Evolutionary conservation across 2,888 invertebrate species (phyloP).

Genomic region (Macrosoma leucophasiata): DNA sequence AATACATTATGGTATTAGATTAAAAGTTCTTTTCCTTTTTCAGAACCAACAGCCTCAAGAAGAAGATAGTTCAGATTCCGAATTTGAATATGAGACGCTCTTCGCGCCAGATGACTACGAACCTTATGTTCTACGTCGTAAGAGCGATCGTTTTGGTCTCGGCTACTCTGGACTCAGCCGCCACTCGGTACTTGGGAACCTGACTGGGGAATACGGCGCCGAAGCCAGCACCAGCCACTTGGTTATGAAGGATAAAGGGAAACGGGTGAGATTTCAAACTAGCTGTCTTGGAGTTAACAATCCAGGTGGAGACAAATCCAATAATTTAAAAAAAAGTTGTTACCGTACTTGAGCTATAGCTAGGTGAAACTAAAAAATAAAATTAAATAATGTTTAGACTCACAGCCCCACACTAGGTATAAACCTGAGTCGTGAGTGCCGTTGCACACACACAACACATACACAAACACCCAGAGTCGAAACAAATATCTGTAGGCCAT

Average conservation of each 20-base stretch:
- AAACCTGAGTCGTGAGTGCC: too few species aligned
- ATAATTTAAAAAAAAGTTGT: too few species aligned
- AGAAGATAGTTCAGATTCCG: conserved; percentile 54
- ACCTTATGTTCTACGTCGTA: conserved; percentile 81
- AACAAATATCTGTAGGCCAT: too few species aligned
- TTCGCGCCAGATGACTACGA: conserved; percentile 90
- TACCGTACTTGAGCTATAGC: too few species aligned
- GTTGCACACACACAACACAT: too few species aligned
- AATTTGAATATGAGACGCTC: conserved; percentile 75
- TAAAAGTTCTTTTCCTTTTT: conserved; percentile 20
- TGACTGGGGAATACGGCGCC: conserved; percentile 48
- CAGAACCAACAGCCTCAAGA: conserved; percentile 36
- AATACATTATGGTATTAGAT: too few species aligned
- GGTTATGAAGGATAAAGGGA: conserved; percentile 63
- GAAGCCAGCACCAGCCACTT: conserved; percentile 46
- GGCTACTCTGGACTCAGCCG: conserved; percentile 85
- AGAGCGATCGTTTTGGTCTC: conserved; percentile 88
- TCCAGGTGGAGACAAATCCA: too few species aligned
- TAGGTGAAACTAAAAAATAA: too few species aligned
- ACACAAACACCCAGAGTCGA: too few species aligned
- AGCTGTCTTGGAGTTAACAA: too few species aligned
- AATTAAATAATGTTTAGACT: too few species aligned
- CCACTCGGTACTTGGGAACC: conserved; percentile 72
- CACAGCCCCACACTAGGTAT: too few species aligned
- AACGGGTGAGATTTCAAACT: conserved; percentile 41